Evolutionary conservation across 2,113 vertebrate genomes (phyloP).

Genomic region (Myanophis thanlyinensis): DNA sequence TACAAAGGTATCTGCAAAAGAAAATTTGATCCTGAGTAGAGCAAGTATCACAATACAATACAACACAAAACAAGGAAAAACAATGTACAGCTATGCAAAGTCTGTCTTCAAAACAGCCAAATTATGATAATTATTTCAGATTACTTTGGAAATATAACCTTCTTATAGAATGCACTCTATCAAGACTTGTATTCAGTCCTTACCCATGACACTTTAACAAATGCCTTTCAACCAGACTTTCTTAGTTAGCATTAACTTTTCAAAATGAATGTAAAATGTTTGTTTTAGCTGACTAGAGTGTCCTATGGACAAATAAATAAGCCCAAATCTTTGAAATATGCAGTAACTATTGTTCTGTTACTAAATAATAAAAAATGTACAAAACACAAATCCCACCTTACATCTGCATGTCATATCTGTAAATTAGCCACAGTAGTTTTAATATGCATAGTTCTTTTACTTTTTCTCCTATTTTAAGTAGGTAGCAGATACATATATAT

Average conservation of each 20-base stretch:
- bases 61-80: background rate
- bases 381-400: background rate
- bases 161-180: background rate
- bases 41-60: background rate
- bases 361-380: background rate
- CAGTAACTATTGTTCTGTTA: background rate
- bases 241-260: background rate
- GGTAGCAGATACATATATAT: background rate
- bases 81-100: background rate
- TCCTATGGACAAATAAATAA: background rate
- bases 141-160: background rate
- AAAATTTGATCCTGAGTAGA: conserved; percentile 8
- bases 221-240: background rate
- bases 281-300: background rate
- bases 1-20: conserved; percentile 18
- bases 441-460: background rate
- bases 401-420: background rate
- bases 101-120: background rate
- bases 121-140: background rate
- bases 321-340: background rate
- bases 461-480: background rate
- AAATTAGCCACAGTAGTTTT: background rate
- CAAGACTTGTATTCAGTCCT: background rate
- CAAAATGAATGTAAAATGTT: background rate
- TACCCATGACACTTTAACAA: background rate